Conservation (phyloP, 2,888 invertebrate species). For the Gymnosoma rotundatum region DNA sequence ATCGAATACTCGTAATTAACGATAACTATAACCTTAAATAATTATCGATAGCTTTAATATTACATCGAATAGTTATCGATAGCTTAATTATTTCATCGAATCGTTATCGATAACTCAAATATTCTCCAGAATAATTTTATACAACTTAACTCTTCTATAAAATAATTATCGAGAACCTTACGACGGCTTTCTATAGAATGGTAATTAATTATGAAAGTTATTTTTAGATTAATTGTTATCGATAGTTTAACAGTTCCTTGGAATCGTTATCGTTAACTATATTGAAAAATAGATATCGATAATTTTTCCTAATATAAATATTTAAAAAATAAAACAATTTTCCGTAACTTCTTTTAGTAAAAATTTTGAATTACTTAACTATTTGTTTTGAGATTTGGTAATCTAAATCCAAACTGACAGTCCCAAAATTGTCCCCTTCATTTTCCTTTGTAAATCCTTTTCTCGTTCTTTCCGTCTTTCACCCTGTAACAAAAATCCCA, state of each 20-base stretch:
- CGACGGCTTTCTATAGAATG: background rate
- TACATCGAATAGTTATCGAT: too few species aligned
- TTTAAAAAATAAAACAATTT: too few species aligned
- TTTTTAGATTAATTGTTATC: background rate
- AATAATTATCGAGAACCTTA: background rate
- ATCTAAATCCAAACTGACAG: too few species aligned
- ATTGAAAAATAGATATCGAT: background rate
- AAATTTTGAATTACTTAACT: too few species aligned
- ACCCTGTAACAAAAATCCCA: background rate
- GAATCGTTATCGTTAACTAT: too few species aligned
- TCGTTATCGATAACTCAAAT: background rate
- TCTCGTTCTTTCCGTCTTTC: background rate
- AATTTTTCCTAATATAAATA: background rate
- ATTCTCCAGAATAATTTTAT: background rate
- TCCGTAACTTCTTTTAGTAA: too few species aligned
- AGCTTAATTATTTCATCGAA: background rate
- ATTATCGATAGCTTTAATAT: background rate
- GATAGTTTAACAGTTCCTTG: background rate
- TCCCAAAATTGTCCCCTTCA: too few species aligned
- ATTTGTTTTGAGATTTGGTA: too few species aligned
- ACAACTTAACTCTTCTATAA: background rate
- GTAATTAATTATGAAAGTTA: background rate
- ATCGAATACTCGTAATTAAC: background rate
- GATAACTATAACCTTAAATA: background rate
- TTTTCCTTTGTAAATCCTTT: background rate